Evolutionary conservation across 2,888 invertebrate genomes (phyloP).

Genomic region (Elmis aenea): DNA sequence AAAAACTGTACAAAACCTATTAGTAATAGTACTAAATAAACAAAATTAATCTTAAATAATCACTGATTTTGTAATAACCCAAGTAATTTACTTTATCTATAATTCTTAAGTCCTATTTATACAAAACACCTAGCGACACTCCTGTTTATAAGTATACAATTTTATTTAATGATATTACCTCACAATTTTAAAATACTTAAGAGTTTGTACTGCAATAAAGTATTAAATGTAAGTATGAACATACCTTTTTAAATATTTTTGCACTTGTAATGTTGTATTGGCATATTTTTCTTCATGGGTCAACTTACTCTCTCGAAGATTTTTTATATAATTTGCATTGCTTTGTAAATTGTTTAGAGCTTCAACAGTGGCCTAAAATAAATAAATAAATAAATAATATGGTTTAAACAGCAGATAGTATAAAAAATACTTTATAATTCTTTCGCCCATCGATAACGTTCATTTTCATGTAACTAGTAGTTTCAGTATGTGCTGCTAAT

Average conservation of each 20-base stretch:
- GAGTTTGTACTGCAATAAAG: not conserved
- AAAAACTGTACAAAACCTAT: not conserved
- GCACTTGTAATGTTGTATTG: slow-evolving; percentile 44
- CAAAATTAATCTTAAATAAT: not conserved
- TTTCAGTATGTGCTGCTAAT: too few species aligned
- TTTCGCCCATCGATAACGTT: too few species aligned
- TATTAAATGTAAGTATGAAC: not conserved
- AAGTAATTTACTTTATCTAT: not conserved
- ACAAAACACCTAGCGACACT: too few species aligned
- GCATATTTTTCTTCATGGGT: slow-evolving; percentile 34
- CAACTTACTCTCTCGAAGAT: slow-evolving; percentile 42
- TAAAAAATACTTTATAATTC: too few species aligned
- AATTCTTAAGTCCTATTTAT: not conserved
- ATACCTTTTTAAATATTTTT: slow-evolving; percentile 54
- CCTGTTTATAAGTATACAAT: too few species aligned
- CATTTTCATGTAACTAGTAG: too few species aligned
- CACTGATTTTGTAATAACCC: slow-evolving; percentile 6
- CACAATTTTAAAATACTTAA: too few species aligned
- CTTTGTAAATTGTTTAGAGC: slow-evolving; percentile 68
- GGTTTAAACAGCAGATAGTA: too few species aligned
- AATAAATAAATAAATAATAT: slow-evolving; percentile 1
- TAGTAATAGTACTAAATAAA: not conserved
- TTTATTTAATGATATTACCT: too few species aligned
- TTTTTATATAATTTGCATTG: slow-evolving; percentile 60
- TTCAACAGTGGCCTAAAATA: slow-evolving; percentile 57